Percentiles rank a stretch among this genome's conserved stretches.
Conservation (phyloP, 92 coral and sea anemone species). For the Porites rus region DNA sequence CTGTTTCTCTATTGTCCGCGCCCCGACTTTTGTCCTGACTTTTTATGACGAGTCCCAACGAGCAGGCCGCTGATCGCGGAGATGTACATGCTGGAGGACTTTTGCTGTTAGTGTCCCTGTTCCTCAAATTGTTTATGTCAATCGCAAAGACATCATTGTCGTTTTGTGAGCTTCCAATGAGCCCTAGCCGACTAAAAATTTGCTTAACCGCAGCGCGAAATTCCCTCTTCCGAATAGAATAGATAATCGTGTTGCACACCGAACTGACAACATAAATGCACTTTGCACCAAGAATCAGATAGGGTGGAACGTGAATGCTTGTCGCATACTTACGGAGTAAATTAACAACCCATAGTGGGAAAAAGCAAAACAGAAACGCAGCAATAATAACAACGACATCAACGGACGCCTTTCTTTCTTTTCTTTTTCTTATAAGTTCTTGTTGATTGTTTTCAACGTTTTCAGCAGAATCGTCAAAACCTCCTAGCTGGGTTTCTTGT, state of each 20-base stretch:
- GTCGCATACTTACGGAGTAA: neutral
- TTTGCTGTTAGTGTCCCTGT: too few relatives aligned
- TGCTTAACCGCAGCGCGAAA: neutral
- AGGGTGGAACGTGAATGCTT: neutral
- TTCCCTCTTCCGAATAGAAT: constrained; percentile 8
- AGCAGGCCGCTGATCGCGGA: too few relatives aligned
- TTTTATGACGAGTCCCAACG: too few relatives aligned
- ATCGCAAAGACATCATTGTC: too few relatives aligned
- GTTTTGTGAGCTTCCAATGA: too few relatives aligned
- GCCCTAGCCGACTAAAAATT: too few relatives aligned
- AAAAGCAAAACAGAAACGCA: constrained; percentile 12
- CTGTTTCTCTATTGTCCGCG: too few relatives aligned
- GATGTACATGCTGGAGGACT: too few relatives aligned
- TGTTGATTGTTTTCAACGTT: neutral
- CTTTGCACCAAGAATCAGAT: neutral
- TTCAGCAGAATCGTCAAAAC: too few relatives aligned
- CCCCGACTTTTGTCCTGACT: too few relatives aligned
- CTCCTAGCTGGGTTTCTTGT: neutral
- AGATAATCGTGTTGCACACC: constrained; percentile 5
- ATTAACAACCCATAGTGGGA: neutral
- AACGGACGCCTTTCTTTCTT: neutral
- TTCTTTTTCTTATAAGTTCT: neutral
- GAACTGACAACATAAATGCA: neutral
- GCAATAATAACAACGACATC: neutral
- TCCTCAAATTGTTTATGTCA: too few relatives aligned